These are phyloP conservation scores for Kradibia gibbosae DNA, from an alignment of 1,140 invertebrate genomes.

Conservation along the genomic window DNA sequence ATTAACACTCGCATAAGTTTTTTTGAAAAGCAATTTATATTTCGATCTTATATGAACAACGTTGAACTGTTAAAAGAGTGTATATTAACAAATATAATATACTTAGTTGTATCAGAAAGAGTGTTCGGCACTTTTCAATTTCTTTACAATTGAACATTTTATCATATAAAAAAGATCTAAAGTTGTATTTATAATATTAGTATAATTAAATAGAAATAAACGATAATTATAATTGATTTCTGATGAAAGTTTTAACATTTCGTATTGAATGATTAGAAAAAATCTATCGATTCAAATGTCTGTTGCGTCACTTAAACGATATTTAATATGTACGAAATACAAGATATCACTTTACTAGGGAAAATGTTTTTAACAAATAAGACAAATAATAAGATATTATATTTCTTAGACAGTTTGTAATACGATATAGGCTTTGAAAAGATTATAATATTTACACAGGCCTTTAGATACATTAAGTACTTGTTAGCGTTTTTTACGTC, in stretches of 20 bases:
- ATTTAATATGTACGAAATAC: constrained; percentile 24
- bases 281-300: not conserved
- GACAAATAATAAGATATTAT: constrained; percentile 2
- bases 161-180: no score
- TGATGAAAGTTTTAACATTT: no score
- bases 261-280: no score
- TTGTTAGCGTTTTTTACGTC: not conserved
- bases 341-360: not conserved
- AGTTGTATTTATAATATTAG: no score
- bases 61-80: no score
- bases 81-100: no score
- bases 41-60: no score
- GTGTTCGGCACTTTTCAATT: no score
- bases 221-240: no score
- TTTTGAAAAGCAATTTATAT: not conserved
- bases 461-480: not conserved
- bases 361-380: constrained; percentile 24
- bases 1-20: not conserved
- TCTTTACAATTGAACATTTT: no score
- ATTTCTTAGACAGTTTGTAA: not conserved
- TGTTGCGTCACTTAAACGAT: not conserved
- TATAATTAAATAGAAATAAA: no score
- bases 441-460: not conserved
- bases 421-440: not conserved
- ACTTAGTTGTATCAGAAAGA: no score